Conservation (phyloP, 2,888 invertebrate species). For the Ptychoptera albimana region DNA sequence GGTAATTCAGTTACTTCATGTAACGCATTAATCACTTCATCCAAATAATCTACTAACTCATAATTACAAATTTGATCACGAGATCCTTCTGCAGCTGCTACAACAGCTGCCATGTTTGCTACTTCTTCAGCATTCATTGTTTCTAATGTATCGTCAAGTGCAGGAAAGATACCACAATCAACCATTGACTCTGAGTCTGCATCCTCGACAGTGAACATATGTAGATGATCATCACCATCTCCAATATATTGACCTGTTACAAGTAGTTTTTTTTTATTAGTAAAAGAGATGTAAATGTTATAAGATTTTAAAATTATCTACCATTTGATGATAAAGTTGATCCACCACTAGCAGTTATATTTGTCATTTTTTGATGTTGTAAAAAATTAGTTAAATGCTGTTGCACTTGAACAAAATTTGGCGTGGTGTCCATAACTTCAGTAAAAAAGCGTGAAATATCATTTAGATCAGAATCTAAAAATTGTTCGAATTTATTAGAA, state of each 20-base stretch:
- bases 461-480: constrained; percentile 11
- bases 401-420: constrained; percentile 26
- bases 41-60: constrained; percentile 22
- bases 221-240: constrained; percentile 18
- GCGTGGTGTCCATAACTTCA: constrained; percentile 18
- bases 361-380: too few relatives aligned
- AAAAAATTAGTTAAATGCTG: constrained; percentile 17
- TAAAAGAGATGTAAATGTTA: too few relatives aligned
- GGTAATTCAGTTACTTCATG: constrained; percentile 21
- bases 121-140: constrained; percentile 21
- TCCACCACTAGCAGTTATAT: too few relatives aligned
- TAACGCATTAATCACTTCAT: constrained; percentile 29
- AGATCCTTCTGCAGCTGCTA: constrained; percentile 14
- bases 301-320: too few relatives aligned
- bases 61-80: constrained; percentile 21
- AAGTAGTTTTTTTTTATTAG: too few relatives aligned
- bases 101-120: not conserved
- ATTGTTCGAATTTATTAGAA: too few relatives aligned
- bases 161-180: constrained; percentile 23
- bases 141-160: constrained; percentile 22
- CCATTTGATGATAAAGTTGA: too few relatives aligned
- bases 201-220: constrained; percentile 17
- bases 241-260: constrained; percentile 13
- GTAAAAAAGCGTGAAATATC: constrained; percentile 25
- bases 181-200: constrained; percentile 15